A percentile compares a stretch with the other conserved stretches of the same genome.
These are phyloP conservation scores for Cervus canadensis DNA, from an alignment of 2,113 vertebrate species.

Conservation along the genomic window DNA sequence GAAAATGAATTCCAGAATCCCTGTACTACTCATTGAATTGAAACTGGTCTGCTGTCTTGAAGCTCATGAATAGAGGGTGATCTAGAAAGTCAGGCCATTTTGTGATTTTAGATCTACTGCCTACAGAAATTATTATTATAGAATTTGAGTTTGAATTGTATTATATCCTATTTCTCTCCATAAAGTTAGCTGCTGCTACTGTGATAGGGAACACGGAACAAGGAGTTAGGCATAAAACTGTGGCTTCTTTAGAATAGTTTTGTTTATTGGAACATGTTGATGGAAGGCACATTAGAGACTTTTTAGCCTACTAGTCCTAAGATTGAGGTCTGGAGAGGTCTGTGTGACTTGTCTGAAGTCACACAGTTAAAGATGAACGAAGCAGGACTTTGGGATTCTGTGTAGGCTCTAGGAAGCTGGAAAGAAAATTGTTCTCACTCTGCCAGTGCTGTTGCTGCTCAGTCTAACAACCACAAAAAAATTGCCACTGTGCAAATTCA, in stretches of 20 bases:
- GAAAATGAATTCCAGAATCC: constrained; percentile 37
- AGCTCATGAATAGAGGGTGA: not conserved
- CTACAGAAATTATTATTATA: not conserved
- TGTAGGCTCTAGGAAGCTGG: not conserved
- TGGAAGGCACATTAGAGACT: not conserved
- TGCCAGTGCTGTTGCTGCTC: not conserved
- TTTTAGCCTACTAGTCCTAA: not conserved
- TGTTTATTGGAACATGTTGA: not conserved
- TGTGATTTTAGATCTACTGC: not conserved
- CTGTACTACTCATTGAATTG: not conserved
- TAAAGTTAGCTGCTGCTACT: not conserved
- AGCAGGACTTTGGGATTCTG: not conserved
- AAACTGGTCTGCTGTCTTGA: constrained; percentile 24
- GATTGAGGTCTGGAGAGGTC: not conserved
- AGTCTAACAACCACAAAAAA: not conserved
- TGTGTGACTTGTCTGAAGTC: not conserved
- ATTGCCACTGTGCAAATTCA: not conserved
- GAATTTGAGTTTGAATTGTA: not conserved
- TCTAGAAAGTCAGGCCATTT: not conserved
- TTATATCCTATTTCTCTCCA: not conserved
- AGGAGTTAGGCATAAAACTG: not conserved
- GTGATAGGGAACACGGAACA: not conserved
- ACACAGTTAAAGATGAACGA: not conserved
- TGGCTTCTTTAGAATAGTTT: not conserved
- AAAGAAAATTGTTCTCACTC: not conserved